These are phyloP conservation scores for Ceratitis capitata DNA, from an alignment of 1,140 invertebrate species.

Conservation along the genomic window DNA sequence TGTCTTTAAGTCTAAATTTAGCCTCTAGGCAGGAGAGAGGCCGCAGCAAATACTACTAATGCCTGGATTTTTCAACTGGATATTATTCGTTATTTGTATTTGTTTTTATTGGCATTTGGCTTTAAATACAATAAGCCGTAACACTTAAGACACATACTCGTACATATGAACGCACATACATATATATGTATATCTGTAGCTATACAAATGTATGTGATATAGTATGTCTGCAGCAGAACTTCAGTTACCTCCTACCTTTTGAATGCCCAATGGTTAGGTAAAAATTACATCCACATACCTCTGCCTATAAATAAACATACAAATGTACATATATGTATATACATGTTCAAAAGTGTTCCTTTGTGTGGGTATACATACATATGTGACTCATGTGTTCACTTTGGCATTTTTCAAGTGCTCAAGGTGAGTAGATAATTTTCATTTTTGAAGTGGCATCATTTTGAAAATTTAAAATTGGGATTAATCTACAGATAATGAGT, in stretches of 20 bases:
- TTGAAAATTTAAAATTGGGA: neutral
- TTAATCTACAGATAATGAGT: neutral
- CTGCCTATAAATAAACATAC: neutral
- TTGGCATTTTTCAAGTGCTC: neutral
- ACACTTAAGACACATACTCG: neutral
- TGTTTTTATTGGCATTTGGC: slow-evolving; percentile 8
- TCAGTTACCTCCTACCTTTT: neutral
- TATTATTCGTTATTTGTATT: neutral
- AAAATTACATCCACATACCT: neutral
- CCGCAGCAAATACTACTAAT: neutral
- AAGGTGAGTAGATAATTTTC: neutral
- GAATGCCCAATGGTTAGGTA: neutral
- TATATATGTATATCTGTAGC: neutral
- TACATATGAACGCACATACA: neutral
- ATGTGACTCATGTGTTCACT: neutral
- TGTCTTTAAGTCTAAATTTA: slow-evolving; percentile 12
- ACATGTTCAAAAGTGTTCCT: neutral
- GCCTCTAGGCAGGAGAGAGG: neutral
- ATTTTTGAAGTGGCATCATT: neutral
- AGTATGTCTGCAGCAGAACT: neutral
- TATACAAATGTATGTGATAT: too few species aligned
- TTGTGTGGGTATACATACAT: neutral
- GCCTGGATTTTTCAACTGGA: neutral
- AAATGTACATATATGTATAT: neutral
- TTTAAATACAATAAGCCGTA: neutral